phyloP scores from a whole-genome alignment of 2,888 invertebrate genomes.

The Noctuana brunneofusca region DNA sequence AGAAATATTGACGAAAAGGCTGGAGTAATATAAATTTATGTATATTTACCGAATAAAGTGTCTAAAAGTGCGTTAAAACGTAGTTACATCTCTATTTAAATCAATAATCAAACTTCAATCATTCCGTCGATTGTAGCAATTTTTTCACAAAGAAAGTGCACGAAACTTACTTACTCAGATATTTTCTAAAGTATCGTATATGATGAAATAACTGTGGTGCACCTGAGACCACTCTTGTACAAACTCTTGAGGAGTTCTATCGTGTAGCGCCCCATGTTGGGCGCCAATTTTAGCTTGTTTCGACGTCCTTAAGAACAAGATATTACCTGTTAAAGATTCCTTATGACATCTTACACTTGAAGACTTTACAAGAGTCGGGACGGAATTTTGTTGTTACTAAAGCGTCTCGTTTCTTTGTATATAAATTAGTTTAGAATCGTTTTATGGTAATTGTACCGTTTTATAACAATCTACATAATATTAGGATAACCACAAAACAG shows the following conservation, averaged over 20 bases:
- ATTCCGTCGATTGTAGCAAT: neutral
- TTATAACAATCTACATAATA: too few relatives aligned
- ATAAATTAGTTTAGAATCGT: neutral
- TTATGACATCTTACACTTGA: slow-evolving; percentile 34
- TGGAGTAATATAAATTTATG: too few relatives aligned
- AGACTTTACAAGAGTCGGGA: slow-evolving; percentile 24
- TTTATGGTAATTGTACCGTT: too few relatives aligned
- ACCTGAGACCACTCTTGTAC: slow-evolving; percentile 61
- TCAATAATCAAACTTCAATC: neutral
- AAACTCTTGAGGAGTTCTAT: slow-evolving; percentile 56
- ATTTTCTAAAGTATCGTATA: slow-evolving; percentile 66
- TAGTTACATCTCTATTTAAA: too few relatives aligned
- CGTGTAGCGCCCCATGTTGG: slow-evolving; percentile 48
- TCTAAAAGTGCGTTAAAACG: too few relatives aligned
- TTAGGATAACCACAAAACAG: too few relatives aligned
- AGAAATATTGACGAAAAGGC: neutral
- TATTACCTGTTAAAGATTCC: slow-evolving; percentile 54
- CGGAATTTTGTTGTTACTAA: neutral
- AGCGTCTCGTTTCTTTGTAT: too few relatives aligned
- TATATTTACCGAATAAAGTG: too few relatives aligned
- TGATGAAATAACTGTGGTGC: slow-evolving; percentile 68
- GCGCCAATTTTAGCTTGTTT: slow-evolving; percentile 67
- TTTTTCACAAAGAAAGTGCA: slow-evolving; percentile 64
- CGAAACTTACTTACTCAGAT: slow-evolving; percentile 64
- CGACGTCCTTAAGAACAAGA: slow-evolving; percentile 57